These are phyloP conservation scores for Thunnus thynnus DNA, from an alignment of 2,113 vertebrate genomes.

Conservation along the genomic window DNA sequence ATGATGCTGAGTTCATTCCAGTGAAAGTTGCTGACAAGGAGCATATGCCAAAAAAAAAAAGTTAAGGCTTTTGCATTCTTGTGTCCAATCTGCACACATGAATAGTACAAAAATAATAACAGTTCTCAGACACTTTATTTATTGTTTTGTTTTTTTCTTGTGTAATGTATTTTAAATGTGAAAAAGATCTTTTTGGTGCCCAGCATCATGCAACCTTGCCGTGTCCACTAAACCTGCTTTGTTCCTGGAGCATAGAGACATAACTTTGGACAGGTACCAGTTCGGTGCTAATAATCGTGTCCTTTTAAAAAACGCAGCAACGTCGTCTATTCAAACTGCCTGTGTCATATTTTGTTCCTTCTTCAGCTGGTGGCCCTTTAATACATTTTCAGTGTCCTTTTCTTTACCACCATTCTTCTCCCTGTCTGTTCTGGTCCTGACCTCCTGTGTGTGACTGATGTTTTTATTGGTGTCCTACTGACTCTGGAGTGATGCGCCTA, in stretches of 20 bases:
- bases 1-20: background rate
- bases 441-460: constrained; percentile 74
- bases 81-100: background rate
- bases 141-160: constrained; percentile 2
- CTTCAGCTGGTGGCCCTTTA: background rate
- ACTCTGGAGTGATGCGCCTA: constrained; percentile 74
- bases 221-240: background rate
- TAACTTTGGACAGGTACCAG: background rate
- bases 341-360: background rate
- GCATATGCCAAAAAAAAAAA: background rate
- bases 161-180: background rate
- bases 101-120: background rate
- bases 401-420: background rate
- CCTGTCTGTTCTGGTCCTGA: constrained; percentile 43
- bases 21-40: background rate
- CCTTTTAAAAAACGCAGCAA: no score
- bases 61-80: background rate
- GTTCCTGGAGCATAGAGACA: no score
- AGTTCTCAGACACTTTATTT: constrained; percentile 1
- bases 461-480: constrained; percentile 78
- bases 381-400: background rate
- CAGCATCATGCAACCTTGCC: background rate
- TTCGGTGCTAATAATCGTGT: no score
- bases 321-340: background rate
- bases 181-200: no score